Evolutionary conservation across 2,797 vertebrate genomes (phyloP).

Genomic region (Chaunax sp.): DNA sequence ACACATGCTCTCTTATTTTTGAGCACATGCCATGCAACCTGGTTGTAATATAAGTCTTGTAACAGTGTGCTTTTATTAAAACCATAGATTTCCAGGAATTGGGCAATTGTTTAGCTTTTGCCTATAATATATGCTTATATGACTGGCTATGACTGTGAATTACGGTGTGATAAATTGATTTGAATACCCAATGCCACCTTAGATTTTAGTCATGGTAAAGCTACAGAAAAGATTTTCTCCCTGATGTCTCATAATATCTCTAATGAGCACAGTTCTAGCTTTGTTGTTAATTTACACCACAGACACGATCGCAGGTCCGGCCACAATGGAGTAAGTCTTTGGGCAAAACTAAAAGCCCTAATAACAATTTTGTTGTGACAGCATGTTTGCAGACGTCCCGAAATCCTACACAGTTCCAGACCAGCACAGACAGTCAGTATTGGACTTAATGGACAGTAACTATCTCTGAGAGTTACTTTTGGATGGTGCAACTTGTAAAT

Average conservation of each 20-base stretch:
- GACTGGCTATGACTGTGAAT: no score
- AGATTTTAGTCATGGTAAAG: background rate
- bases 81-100: background rate
- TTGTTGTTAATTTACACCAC: no score
- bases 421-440: background rate
- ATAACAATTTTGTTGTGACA: background rate
- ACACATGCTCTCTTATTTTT: background rate
- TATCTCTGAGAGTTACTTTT: background rate
- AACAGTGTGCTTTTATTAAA: background rate
- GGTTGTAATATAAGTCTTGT: no score
- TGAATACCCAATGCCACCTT: no score
- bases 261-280: no score
- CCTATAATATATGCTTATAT: background rate
- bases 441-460: background rate
- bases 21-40: no score
- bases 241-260: background rate
- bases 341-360: no score
- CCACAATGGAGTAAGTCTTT: no score
- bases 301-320: no score
- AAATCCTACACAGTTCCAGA: background rate
- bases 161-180: no score
- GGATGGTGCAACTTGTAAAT: background rate
- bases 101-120: background rate
- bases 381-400: background rate
- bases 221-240: background rate